Percentiles rank a stretch among this genome's conserved stretches.
These are phyloP conservation scores for Triplophysa yarkandensis DNA, from an alignment of 2,797 vertebrate genomes.

Conservation along the genomic window DNA sequence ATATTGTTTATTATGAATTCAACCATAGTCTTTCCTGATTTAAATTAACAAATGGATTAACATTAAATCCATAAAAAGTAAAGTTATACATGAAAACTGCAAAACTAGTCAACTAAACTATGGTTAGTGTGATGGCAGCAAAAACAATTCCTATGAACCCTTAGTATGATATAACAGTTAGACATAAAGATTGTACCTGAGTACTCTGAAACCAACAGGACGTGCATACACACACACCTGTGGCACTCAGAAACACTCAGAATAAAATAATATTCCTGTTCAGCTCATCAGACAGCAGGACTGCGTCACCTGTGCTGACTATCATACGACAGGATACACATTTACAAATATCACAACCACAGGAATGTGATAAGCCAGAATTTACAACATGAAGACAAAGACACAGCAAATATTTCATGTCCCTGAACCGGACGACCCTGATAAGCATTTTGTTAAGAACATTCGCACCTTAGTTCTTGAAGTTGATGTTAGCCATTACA, in stretches of 20 bases:
- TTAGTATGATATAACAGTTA: no score
- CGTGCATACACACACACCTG: background rate
- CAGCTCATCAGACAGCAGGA: slow-evolving; percentile 74
- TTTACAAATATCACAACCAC: background rate
- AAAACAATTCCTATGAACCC: background rate
- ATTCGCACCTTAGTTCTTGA: background rate
- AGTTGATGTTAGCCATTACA: background rate
- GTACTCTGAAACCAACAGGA: slow-evolving; percentile 53
- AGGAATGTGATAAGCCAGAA: slow-evolving; percentile 6
- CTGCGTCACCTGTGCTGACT: slow-evolving; percentile 63
- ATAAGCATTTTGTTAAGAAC: background rate
- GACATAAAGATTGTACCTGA: slow-evolving; percentile 58
- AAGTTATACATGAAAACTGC: background rate
- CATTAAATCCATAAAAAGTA: no score
- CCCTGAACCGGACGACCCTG: background rate
- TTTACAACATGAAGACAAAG: no score
- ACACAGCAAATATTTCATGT: no score
- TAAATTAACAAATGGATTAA: no score
- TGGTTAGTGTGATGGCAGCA: background rate
- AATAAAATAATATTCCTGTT: slow-evolving; percentile 64
- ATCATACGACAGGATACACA: slow-evolving; percentile 62
- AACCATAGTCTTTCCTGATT: no score
- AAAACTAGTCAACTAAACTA: background rate
- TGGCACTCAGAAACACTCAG: slow-evolving; percentile 48
- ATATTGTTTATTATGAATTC: no score